Conservation (phyloP, 2,797 vertebrate species). For the Anniella stebbinsi region DNA sequence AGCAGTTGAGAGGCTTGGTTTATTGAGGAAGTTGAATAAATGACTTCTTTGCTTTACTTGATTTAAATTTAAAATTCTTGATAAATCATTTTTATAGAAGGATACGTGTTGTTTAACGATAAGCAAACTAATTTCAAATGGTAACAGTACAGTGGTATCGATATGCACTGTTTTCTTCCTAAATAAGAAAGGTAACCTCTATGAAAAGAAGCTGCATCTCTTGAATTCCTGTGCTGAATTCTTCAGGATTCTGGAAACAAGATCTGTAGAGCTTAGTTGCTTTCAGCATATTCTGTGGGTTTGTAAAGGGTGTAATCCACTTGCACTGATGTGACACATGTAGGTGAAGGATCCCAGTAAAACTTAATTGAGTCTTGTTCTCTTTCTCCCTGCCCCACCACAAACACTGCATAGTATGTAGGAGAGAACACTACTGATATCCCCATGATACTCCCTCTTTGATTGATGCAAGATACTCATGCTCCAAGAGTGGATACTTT, state of each 20-base stretch:
- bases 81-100: background rate
- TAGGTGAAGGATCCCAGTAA: too few species aligned
- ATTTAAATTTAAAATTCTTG: background rate
- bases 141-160: accelerated
- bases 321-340: background rate
- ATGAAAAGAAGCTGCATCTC: background rate
- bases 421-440: background rate
- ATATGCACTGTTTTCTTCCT: background rate
- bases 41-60: background rate
- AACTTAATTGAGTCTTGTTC: background rate
- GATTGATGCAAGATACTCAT: background rate
- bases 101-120: background rate
- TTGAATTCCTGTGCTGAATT: background rate
- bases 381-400: background rate
- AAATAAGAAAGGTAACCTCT: background rate
- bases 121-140: background rate
- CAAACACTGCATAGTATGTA: background rate
- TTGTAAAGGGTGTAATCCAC: background rate
- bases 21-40: background rate
- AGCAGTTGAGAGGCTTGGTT: background rate
- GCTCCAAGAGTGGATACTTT: background rate
- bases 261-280: background rate
- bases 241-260: background rate
- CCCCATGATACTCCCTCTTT: background rate
- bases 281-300: background rate